Evolutionary conservation across 2,113 vertebrate species (phyloP).

Genomic region (Pelobates fuscus): DNA sequence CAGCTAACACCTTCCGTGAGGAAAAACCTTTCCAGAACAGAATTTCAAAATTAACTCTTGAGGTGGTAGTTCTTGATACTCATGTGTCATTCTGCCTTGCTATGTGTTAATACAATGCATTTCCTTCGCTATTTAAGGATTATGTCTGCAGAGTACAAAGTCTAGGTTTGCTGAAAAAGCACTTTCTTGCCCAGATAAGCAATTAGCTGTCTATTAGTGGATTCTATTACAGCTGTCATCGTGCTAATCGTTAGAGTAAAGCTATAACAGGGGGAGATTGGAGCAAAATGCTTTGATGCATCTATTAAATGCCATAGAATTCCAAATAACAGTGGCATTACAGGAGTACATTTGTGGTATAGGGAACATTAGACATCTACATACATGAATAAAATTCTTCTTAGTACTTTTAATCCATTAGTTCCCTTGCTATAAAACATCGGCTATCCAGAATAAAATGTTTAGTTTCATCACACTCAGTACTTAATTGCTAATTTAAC

Average conservation of each 20-base stretch:
- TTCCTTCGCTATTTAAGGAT: too few species aligned
- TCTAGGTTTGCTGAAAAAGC: background rate
- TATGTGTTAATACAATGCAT: background rate
- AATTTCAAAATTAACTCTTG: background rate
- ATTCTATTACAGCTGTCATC: conserved; percentile 18
- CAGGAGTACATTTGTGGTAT: background rate
- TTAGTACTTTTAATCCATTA: background rate
- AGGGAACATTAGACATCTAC: background rate
- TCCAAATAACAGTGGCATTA: conserved; percentile 10
- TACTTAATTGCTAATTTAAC: background rate
- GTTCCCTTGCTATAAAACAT: background rate
- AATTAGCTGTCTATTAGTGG: conserved; percentile 13
- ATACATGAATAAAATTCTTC: background rate
- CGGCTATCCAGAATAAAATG: background rate
- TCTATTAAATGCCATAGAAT: background rate
- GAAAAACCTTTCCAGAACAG: background rate
- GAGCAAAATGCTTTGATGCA: background rate
- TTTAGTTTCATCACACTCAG: background rate
- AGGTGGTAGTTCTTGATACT: background rate
- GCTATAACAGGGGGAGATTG: background rate
- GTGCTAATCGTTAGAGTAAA: conserved; percentile 19
- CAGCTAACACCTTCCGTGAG: conserved; percentile 5
- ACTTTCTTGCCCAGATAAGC: background rate
- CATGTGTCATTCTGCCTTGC: background rate
- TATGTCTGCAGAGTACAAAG: background rate